Percentiles rank a stretch among this genome's conserved stretches.
Evolutionary conservation across 2,888 invertebrate genomes (phyloP).

Genomic region (Anoplius nigerrimus): DNA sequence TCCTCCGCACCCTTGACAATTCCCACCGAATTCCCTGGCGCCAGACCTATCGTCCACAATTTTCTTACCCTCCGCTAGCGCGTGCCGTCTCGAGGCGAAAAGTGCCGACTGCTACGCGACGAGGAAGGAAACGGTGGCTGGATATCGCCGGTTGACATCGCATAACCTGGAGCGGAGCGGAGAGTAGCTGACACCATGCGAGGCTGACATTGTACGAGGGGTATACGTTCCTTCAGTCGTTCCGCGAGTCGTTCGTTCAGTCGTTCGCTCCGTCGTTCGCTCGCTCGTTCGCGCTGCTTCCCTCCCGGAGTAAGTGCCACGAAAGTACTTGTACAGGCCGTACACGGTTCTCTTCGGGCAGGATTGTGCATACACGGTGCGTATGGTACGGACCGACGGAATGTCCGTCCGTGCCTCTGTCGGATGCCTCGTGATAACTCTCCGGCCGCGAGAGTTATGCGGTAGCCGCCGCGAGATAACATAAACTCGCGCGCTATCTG

Average conservation of each 20-base stretch:
- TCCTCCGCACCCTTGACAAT: not conserved
- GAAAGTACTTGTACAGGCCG: constrained; percentile 24
- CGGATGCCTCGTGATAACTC: constrained; percentile 47
- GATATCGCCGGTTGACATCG: too few relatives aligned
- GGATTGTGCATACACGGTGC: constrained; percentile 10
- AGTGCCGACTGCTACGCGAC: too few relatives aligned
- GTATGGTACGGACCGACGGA: constrained; percentile 27
- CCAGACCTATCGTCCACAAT: not conserved
- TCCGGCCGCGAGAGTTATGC: constrained; percentile 54
- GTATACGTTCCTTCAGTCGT: too few relatives aligned
- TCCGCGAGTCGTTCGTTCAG: not conserved
- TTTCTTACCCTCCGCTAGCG: not conserved
- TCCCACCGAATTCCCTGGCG: too few relatives aligned
- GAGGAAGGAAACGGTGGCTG: too few relatives aligned
- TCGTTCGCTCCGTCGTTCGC: constrained; percentile 1
- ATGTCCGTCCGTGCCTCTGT: constrained; percentile 37
- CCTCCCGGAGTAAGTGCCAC: constrained; percentile 29
- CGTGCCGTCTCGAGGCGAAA: too few relatives aligned
- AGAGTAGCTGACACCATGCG: not conserved
- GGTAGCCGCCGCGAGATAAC: constrained; percentile 60
- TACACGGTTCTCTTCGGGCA: constrained; percentile 11
- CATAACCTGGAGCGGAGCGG: not conserved
- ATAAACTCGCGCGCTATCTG: constrained; percentile 60
- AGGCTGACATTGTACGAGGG: not conserved
- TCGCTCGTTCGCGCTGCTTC: not conserved